Percentiles rank a stretch among this genome's conserved stretches.
Conservation (phyloP, 1,140 invertebrate genomes). For the Polypedilum vanderplanki region DNA sequence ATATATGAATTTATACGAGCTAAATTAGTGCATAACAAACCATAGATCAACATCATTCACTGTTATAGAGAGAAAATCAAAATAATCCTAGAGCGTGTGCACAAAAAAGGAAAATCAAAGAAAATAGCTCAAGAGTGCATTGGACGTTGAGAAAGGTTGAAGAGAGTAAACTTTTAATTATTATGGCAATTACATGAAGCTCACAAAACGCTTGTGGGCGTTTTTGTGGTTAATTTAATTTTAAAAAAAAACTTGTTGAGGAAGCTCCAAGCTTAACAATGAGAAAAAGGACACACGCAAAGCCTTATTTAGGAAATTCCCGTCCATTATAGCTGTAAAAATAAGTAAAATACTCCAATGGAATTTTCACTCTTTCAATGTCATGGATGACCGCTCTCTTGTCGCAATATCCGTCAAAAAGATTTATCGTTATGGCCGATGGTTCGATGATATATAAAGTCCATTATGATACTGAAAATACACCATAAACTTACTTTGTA, state of each 20-base stretch:
- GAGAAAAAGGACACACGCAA: not conserved
- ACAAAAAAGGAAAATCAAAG: too few relatives aligned
- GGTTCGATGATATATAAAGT: not conserved
- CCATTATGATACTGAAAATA: too few relatives aligned
- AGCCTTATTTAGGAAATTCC: too few relatives aligned
- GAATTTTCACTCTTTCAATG: not conserved
- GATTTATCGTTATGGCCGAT: not conserved
- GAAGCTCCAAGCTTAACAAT: not conserved
- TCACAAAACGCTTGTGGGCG: not conserved
- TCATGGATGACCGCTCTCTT: not conserved
- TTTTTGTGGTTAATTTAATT: constrained; percentile 4
- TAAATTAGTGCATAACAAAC: too few relatives aligned
- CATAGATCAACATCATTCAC: too few relatives aligned
- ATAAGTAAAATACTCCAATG: not conserved
- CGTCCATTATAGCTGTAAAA: not conserved
- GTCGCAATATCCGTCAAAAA: not conserved
- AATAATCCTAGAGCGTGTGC: too few relatives aligned
- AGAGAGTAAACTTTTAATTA: not conserved
- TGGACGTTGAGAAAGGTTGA: not conserved
- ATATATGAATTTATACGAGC: too few relatives aligned
- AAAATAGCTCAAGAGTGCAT: not conserved
- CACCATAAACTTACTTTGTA: constrained; percentile 71
- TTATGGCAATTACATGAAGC: not conserved
- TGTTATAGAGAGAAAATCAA: too few relatives aligned
- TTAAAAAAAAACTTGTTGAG: not conserved